Base-by-base conservation (phyloP, 2,888 invertebrate genomes). In the Branchinecta sandiegonensis region DNA sequence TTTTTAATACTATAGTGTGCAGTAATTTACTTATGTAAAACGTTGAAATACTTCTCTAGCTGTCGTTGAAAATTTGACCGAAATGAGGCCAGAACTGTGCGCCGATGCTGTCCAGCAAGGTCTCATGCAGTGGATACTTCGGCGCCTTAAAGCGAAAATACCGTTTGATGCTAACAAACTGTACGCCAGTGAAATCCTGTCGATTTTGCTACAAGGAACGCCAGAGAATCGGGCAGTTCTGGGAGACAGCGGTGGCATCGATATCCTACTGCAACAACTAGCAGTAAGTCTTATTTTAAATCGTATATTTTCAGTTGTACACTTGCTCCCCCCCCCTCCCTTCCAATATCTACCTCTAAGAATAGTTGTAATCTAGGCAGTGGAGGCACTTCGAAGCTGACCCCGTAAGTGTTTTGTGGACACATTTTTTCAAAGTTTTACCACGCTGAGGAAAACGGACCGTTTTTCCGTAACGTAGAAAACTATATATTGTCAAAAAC, bases 201-300 rank as follows among this genome's bases (percentile, higher is more conserved):
- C 96, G 14, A 95, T 99, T 77, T 80, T 99, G 12, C 81, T 99
- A 68, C 99, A 99, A 81, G 88, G 88, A 72, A 89, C 90, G 72
- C 87, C 88, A 70, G 87, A 87, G 68, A 93, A 92, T 77, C 84
- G 89, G 72, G 80, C 86, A 68, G 77, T 88, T 46, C 80, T 95
- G 37, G 95, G 96, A n/a, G 90, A 92, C 74, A 78, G 93, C 65
- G 96, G 97, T 76, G 95, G 95, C 5, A 95, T 97, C 74, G 99
- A 99, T 81, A 89, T 94, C 48, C 79, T 99, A 65, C 81, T 99
- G 11, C 95, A 96, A 78, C 97, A 95, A 77, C 80, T 96, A 71
- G 94, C 95, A 73, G 88, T 90, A 79, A 80, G 79, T 78, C 14
- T 46, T 48, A 67, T 17, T 14, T 46, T 2, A 37, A 37, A 37